phyloP scores from a whole-genome alignment of 2,888 invertebrate genomes.

The Periphyllus acericola region DNA sequence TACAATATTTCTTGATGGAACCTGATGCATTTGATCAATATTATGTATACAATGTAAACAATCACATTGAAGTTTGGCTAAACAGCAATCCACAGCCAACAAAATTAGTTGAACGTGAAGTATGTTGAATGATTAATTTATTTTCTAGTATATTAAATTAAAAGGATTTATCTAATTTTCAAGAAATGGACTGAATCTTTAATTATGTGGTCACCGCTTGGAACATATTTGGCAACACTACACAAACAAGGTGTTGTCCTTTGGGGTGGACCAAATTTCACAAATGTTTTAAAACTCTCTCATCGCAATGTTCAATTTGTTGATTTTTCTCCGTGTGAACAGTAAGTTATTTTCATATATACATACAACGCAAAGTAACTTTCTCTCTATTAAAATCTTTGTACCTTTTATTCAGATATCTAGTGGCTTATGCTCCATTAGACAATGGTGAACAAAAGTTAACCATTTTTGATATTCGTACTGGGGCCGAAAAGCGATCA shows the following conservation, averaged over 20 bases:
- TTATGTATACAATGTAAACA: conserved; percentile 69
- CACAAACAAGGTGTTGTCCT: conserved; percentile 95
- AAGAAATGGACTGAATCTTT: conserved; percentile 96
- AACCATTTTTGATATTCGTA: conserved; percentile 96
- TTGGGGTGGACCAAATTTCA: conserved; percentile 96
- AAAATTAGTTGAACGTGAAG: conserved; percentile 82
- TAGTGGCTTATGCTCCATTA: conserved; percentile 92
- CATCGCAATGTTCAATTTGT: conserved; percentile 93
- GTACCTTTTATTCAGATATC: conserved; percentile 71
- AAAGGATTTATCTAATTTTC: conserved; percentile 63
- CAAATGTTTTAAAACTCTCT: conserved; percentile 89
- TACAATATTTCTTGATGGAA: conserved; percentile 91
- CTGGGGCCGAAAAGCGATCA: conserved; percentile 90
- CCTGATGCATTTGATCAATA: conserved; percentile 97
- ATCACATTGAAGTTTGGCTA: conserved; percentile 63
- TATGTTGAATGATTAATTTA: conserved; percentile 67
- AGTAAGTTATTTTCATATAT: conserved; percentile 69
- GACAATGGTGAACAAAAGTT: conserved; percentile 78
- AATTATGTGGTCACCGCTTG: conserved; percentile 96
- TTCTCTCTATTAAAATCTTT: background rate
- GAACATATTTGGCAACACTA: conserved; percentile 95
- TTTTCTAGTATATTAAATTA: background rate
- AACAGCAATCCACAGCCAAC: conserved; percentile 89
- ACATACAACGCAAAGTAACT: background rate
- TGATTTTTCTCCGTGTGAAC: conserved; percentile 97